Evolutionary conservation across 1,140 invertebrate genomes (phyloP), one percentile per base, ranked within the genome.

Genomic region (Listronotus oregonensis): DNA sequence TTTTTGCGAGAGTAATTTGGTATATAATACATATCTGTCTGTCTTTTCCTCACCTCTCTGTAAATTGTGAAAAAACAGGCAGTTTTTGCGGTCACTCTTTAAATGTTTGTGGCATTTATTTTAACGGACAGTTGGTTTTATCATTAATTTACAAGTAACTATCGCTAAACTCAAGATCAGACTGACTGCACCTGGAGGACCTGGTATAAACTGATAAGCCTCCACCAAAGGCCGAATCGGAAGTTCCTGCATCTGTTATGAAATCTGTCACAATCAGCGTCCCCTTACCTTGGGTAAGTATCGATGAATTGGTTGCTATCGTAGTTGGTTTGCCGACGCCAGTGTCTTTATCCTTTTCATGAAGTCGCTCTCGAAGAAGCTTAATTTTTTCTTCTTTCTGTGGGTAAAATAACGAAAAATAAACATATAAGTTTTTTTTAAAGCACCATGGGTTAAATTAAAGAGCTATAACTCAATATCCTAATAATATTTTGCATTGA

Each of bases 321-420:
- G 6, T 47, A 8, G n/a, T 15, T 17, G 55, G 10, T 32, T 54
- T 56, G n/a, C 34, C 27, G 40, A 69, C 32, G 37, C 62, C 66
- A 4, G 71, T 58, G 68, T 72, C 68, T 58, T 76, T 79, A 66
- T 93, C 91, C 27, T 88, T 84, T 72, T 94, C 91, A 10, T 88
- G 86, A 31, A 96, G 78, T 62, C 90, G 88, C 73, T 91, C 86
- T 71, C 92, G 90, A 65, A 95, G 79, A 47, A 88, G 80, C 40
- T 88, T 87, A 44, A 96, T 93, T 73, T 91, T 91, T 71, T 95
- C 93, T 80, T 95, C 93, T 83, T 95, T 95, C 92, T 95, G 81
- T n/a, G 3, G 64, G 51, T 17, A 27, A 17, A 21, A 67, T 42
- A 32, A n/a, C n/a, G n/a, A 7, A 12, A 18, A 9, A 14, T 47